These are phyloP conservation scores for Pristionchus japonicus DNA, from an alignment of 2,888 invertebrate species.

Conservation along the genomic window DNA sequence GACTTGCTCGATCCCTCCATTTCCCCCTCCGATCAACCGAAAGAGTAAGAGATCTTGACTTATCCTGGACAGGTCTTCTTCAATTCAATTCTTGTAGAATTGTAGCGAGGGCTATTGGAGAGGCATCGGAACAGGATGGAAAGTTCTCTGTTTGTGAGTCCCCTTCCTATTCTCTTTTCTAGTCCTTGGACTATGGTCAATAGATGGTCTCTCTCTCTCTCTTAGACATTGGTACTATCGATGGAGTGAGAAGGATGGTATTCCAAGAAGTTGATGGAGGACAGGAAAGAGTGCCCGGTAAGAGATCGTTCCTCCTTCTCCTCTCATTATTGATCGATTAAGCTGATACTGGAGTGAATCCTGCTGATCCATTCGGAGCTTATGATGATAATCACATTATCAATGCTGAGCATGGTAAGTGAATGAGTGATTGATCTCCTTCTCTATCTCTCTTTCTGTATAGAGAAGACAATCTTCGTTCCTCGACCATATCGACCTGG, in stretches of 20 bases:
- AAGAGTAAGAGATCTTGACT: conserved; percentile 36
- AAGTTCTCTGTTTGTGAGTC: conserved; percentile 47
- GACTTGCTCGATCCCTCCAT: not conserved
- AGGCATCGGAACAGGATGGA: conserved; percentile 37
- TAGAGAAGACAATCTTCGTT: conserved; percentile 70
- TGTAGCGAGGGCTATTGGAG: conserved; percentile 39
- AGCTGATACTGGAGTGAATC: conserved; percentile 55
- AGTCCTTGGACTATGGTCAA: not conserved
- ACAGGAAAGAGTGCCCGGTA: not conserved
- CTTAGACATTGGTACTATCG: conserved; percentile 65
- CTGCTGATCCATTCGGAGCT: conserved; percentile 64
- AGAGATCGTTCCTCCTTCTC: not conserved
- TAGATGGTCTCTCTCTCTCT: not conserved
- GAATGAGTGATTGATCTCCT: not conserved
- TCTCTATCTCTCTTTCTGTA: no score
- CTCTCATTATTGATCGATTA: conserved; percentile 35
- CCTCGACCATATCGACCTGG: conserved; percentile 71
- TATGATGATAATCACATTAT: conserved; percentile 70
- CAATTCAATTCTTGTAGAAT: conserved; percentile 36
- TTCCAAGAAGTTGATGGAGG: conserved; percentile 68
- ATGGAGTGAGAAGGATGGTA: conserved; percentile 62
- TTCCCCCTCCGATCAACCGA: conserved; percentile 34
- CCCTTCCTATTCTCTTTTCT: not conserved
- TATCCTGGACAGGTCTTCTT: not conserved
- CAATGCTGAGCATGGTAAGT: conserved; percentile 59